A percentile compares a stretch with the other conserved stretches of the same genome.
Conservation (phyloP, 2,797 vertebrate genomes). For the Platyrinchus mystaceus region DNA sequence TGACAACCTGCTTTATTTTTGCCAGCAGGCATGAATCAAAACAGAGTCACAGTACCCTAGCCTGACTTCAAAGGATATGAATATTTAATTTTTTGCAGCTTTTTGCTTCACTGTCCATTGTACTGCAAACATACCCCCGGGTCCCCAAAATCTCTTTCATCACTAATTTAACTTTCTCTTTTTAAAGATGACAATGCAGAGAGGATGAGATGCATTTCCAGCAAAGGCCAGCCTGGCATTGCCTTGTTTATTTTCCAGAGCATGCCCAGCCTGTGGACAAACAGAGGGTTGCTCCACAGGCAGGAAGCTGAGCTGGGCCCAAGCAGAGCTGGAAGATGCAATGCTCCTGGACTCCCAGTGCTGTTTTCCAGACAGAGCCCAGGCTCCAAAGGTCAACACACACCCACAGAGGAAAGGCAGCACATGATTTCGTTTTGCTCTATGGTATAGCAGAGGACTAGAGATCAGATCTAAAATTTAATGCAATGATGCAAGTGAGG, state of each 20-base stretch:
- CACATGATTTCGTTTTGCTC: neutral
- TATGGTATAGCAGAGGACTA: neutral
- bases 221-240: neutral
- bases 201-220: neutral
- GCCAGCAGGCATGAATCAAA: conserved; percentile 41
- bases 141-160: neutral
- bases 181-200: neutral
- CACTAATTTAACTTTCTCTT: neutral
- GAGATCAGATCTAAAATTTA: neutral
- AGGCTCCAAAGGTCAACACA: neutral
- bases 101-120: conserved; percentile 32
- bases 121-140: neutral
- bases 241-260: neutral
- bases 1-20: conserved; percentile 49
- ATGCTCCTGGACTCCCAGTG: neutral
- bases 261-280: neutral
- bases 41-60: neutral
- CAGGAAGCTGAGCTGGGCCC: neutral
- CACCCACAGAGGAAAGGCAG: neutral
- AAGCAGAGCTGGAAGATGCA: neutral
- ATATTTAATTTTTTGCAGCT: conserved; percentile 23
- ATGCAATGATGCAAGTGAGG: neutral
- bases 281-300: neutral
- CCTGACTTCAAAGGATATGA: conserved; percentile 37
- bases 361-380: neutral